Evolutionary conservation across 1,140 invertebrate genomes (phyloP).

Genomic region (Sinonovacula constricta): DNA sequence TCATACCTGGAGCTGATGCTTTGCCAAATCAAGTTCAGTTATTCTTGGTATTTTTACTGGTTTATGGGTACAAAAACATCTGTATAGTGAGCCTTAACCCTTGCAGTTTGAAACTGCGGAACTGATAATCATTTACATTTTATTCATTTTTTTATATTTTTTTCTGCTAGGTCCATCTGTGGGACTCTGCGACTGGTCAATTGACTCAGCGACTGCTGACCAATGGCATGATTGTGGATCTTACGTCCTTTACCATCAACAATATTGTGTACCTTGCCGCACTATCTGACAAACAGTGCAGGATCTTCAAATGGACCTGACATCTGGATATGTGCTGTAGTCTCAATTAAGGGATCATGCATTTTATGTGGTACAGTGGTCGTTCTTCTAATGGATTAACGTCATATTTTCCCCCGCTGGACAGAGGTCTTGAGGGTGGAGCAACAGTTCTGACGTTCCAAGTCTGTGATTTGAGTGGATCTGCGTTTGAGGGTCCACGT

Average conservation of each 20-base stretch:
- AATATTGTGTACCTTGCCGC: constrained; percentile 82
- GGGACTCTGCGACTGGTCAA: constrained; percentile 83
- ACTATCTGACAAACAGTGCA: constrained; percentile 83
- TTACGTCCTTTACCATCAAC: constrained; percentile 81
- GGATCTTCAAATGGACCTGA: constrained; percentile 77
- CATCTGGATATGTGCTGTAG: not conserved
- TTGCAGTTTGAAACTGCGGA: not conserved
- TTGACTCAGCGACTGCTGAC: constrained; percentile 82
- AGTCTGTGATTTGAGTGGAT: too few species aligned
- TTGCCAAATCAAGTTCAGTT: not conserved
- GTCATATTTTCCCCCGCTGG: too few species aligned
- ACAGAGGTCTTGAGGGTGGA: too few species aligned
- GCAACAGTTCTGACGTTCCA: too few species aligned
- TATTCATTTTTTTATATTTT: constrained; percentile 5
- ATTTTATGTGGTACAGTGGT: too few species aligned
- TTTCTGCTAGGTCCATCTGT: constrained; percentile 78
- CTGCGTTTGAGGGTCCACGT: too few species aligned
- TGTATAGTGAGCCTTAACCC: not conserved
- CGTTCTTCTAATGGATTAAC: too few species aligned
- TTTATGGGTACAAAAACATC: not conserved
- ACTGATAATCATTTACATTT: not conserved
- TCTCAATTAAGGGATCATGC: too few species aligned
- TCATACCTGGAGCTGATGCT: not conserved
- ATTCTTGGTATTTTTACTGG: not conserved
- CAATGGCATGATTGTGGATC: constrained; percentile 83